A percentile compares a stretch with the other conserved stretches of the same genome.
Conservation (phyloP, 2,113 vertebrate genomes). For the Lamprologus sp. region DNA sequence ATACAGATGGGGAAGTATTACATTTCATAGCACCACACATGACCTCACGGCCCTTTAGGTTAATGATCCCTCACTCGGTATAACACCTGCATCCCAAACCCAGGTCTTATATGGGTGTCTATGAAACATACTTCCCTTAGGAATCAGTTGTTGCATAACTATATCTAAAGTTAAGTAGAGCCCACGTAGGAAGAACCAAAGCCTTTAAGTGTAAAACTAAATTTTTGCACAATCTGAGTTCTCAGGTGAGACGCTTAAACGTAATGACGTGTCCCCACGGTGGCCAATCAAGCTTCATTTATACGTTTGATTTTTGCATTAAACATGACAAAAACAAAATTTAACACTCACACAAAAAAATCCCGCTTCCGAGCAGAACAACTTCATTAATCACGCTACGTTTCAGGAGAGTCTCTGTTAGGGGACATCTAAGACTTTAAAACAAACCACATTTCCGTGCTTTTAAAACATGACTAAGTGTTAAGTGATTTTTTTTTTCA, state of each 20-base stretch:
- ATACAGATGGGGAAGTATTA: constrained; percentile 61
- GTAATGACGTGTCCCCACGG: neutral
- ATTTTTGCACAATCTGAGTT: constrained; percentile 8
- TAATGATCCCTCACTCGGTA: neutral
- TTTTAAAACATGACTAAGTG: neutral
- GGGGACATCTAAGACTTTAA: neutral
- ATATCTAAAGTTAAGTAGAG: constrained; percentile 57
- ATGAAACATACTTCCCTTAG: constrained; percentile 54
- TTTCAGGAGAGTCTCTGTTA: constrained; percentile 16
- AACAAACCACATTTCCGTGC: neutral
- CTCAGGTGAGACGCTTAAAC: constrained; percentile 5
- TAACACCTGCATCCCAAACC: constrained; percentile 17
- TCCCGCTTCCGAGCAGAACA: neutral
- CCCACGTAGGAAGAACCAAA: constrained; percentile 42
- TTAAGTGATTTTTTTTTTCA: neutral
- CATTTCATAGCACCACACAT: constrained; percentile 54
- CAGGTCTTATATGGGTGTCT: constrained; percentile 37
- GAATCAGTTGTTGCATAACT: constrained; percentile 69
- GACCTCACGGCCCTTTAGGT: constrained; percentile 1
- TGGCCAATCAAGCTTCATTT: neutral
- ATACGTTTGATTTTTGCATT: constrained; percentile 27
- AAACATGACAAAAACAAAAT: neutral
- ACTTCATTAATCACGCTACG: neutral
- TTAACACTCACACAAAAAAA: neutral
- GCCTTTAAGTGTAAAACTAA: neutral